Evolutionary conservation across 2,797 vertebrate species (phyloP), one percentile per base, ranked within the genome.

Genomic region (Catostomus latipinnis): DNA sequence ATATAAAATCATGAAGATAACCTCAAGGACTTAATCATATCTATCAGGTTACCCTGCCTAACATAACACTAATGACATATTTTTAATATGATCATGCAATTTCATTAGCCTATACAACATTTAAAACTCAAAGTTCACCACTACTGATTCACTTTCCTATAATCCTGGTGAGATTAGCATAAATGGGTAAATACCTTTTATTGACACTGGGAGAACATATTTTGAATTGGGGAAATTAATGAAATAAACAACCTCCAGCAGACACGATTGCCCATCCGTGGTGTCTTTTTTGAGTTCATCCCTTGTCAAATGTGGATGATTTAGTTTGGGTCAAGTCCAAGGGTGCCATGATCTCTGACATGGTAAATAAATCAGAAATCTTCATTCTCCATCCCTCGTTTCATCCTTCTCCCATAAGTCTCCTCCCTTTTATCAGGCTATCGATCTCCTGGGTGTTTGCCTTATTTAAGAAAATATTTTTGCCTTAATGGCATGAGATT

Each of bases 301-400:
- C 34, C 34, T 69, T 70, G 71, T 71, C 71, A 83, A 66, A 81
- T 83, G 71, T 67, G 65, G 69, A 74, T 58, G 78, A 83, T 83
- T 81, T 85, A 76, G 84, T 77, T 85, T 83, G 84, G 81, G 50
- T 81, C 67, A 68, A 70, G 49, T 85, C 81, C 84, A 83, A 71
- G 62, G 78, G 81, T 71, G 43, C 74, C 57, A 71, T 63, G 49
- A 67, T 61, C 74, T 71, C 58, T 83, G 78, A 80, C 81, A 83
- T 85, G 71, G 58, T 71, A 67, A 76, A 83, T 85, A 82, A 81
- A 85, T 85, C 78, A 74, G 74, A 76, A 66, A 45, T 81, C 75
- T 82, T 63, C 22, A 48, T 80, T 74, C 34, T 34, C 34, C 34
- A 34, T 34, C 34, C 2, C 34, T 34, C 34, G 2, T 34, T 34